A percentile compares a stretch with the other conserved stretches of the same genome.
Conservation (phyloP, 2,113 vertebrate genomes). For the Crotalus viridis region DNA sequence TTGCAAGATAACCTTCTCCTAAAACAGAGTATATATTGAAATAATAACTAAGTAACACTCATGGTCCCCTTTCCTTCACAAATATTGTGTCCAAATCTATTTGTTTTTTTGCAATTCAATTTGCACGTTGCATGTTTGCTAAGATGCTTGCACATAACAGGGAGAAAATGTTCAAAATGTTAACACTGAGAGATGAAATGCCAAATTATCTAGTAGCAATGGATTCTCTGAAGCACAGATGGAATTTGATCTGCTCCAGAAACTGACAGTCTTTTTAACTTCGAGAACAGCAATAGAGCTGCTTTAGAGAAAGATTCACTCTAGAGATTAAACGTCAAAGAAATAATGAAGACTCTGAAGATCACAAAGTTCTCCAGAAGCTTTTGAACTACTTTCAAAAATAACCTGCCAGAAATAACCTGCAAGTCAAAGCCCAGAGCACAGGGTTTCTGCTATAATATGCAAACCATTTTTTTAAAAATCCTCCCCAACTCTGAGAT, state of each 20-base stretch:
- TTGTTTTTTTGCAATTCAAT: neutral
- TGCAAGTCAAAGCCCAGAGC: neutral
- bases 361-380: neutral
- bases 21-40: neutral
- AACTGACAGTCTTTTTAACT: neutral
- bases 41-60: neutral
- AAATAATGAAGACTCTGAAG: neutral
- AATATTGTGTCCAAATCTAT: neutral
- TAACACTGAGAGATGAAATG: neutral
- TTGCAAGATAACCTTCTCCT: neutral
- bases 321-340: neutral
- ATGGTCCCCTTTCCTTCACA: neutral
- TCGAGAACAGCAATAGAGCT: neutral
- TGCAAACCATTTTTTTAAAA: neutral
- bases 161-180: neutral
- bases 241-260: neutral
- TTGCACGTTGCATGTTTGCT: neutral
- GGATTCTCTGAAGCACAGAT: neutral
- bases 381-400: neutral
- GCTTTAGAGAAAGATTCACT: neutral
- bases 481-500: neutral
- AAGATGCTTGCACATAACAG: neutral
- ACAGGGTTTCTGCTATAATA: neutral
- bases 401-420: neutral
- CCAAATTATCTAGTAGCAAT: neutral